Base-by-base conservation (phyloP, 2,888 invertebrate species). In the Horisme vitalbata region DNA sequence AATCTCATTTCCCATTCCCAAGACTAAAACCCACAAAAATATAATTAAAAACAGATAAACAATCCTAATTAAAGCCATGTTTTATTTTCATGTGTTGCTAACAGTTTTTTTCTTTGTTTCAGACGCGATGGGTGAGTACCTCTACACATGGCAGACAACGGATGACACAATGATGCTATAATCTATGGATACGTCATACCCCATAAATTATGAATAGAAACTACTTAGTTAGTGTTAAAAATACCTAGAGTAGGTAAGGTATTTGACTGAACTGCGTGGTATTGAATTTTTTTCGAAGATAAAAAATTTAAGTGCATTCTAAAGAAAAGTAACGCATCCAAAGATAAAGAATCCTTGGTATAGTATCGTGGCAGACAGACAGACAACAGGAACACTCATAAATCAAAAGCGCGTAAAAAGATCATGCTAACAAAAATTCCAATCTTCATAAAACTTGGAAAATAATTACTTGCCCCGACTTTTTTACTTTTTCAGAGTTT, bases 41-140 rank as follows among this genome's bases (percentile, higher is more conserved):
- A 44, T 54, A 49, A 57, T 54, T 57, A 49, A 47, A 45, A 50
- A 45, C 43, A 41, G 21, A 50, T 52, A 47, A 56, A 54, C 49
- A 34, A 41, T 43, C 38, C 37, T 50, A 57, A 55, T 52, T 57
- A 47, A 52, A 45, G 45, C 52, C 57, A 55, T 52, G 53, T 55
- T 57, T 55, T 43, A 43, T 48, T 48, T 38, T 45, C 45, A 58
- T 55, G 57, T 69, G 62, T 65, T 61, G 57, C 59, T 68, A 59
- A 52, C 58, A 45, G 37, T 45, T 41, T 58, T 71, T 81, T 71
- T 80, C 75, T 24, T 92, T 94, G 93, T 94, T 94, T 76, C 94
- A 94, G 94, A 94, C 91, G 94, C 94, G 83, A 93, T 94, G 93
- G 94, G 94, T 94, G 92, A 94, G 94, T 93, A 84, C n/a, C 11